A percentile compares a stretch with the other conserved stretches of the same genome.
phyloP scores from a whole-genome alignment of 1,140 invertebrate species.

The Thaumatotibia leucotreta region DNA sequence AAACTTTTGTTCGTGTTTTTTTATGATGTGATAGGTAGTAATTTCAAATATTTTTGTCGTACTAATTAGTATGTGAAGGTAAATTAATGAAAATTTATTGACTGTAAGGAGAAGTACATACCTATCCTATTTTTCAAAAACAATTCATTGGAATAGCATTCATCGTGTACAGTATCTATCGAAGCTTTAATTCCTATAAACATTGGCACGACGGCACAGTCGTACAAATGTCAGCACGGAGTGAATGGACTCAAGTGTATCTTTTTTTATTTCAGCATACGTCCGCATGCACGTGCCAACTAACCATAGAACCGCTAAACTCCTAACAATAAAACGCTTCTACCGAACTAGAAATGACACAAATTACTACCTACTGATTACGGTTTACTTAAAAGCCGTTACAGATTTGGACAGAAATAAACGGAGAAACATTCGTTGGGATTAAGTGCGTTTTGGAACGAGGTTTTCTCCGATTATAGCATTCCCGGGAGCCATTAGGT shows the following conservation, averaged over 20 bases:
- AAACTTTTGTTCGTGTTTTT: too few relatives aligned
- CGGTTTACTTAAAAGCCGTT: background rate
- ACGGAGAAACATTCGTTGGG: background rate
- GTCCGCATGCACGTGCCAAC: slow-evolving; percentile 65
- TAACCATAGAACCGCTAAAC: slow-evolving; percentile 41
- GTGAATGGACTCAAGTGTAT: slow-evolving; percentile 66
- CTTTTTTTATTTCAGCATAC: slow-evolving; percentile 61
- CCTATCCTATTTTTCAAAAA: background rate
- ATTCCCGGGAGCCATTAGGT: background rate
- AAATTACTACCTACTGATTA: background rate
- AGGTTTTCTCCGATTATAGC: slow-evolving; percentile 3
- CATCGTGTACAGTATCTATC: background rate
- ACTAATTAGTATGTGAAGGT: too few relatives aligned
- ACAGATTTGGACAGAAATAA: background rate
- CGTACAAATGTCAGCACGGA: slow-evolving; percentile 63
- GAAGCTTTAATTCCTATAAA: slow-evolving; percentile 38
- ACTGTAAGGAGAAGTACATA: too few relatives aligned
- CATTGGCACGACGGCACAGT: slow-evolving; percentile 57
- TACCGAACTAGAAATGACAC: background rate
- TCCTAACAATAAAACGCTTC: slow-evolving; percentile 37
- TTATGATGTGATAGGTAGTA: too few relatives aligned
- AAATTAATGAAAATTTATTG: too few relatives aligned
- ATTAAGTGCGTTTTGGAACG: background rate
- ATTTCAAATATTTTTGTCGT: too few relatives aligned
- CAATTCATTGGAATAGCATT: background rate